A percentile compares a stretch with the other conserved stretches of the same genome.
phyloP scores from a whole-genome alignment of 2,113 vertebrate species.

The Oenanthe melanoleuca region DNA sequence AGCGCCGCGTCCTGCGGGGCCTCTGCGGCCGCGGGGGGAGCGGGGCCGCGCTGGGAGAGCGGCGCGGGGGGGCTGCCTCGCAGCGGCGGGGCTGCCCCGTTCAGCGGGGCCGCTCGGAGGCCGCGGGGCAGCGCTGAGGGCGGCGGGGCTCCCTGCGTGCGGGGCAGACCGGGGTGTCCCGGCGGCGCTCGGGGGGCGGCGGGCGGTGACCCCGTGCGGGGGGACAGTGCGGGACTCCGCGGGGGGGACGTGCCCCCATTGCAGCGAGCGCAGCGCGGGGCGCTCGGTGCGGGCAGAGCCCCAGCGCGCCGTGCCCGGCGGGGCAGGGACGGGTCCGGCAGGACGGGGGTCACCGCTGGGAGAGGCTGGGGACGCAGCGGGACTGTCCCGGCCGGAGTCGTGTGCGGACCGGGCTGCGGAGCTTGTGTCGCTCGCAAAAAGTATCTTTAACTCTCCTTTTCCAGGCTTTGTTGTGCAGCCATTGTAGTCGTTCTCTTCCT shows the following conservation, averaged over 20 bases:
- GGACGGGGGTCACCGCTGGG: background rate
- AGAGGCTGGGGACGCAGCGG: rapidly evolving
- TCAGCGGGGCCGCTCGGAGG: no score
- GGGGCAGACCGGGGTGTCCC: background rate
- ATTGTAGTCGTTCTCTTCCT: background rate
- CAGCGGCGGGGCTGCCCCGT: no score
- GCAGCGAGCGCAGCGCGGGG: rapidly evolving
- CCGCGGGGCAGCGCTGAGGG: no score
- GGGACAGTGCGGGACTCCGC: no score
- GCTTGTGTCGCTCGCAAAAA: background rate
- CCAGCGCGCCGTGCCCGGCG: background rate
- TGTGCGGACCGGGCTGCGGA: background rate
- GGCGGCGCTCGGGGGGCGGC: background rate
- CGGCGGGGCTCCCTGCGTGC: background rate
- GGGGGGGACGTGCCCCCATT: rapidly evolving
- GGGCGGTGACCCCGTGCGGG: no score
- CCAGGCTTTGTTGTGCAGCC: background rate
- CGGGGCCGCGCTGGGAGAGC: no score
- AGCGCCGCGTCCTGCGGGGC: no score
- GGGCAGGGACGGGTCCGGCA: background rate
- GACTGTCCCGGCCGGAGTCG: background rate
- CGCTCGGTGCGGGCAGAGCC: background rate
- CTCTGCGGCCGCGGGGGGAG: no score
- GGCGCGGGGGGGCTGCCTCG: no score
- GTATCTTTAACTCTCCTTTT: background rate